These are phyloP conservation scores for Ladona fulva DNA, from an alignment of 1,140 invertebrate genomes.

Conservation along the genomic window DNA sequence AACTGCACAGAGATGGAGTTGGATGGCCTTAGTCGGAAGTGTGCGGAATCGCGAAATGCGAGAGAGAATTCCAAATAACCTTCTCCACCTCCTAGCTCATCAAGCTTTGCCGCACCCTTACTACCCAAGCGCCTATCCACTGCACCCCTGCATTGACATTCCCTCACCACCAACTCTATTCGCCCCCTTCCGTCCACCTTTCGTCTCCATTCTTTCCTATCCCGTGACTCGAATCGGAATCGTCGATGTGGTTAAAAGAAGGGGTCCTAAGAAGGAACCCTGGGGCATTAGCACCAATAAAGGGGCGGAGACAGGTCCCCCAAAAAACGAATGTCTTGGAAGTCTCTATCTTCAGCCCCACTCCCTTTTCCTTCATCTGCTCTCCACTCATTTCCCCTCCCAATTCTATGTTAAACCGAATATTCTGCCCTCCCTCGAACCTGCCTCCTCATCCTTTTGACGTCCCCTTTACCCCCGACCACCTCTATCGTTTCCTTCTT, in stretches of 20 bases:
- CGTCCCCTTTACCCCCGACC: neutral
- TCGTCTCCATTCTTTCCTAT: neutral
- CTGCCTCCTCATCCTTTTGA: too few relatives aligned
- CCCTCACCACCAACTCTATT: neutral
- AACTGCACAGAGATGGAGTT: too few relatives aligned
- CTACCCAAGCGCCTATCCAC: too few relatives aligned
- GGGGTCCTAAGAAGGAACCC: neutral
- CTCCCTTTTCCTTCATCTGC: neutral
- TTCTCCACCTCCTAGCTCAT: too few relatives aligned
- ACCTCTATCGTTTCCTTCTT: neutral
- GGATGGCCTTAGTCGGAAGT: too few relatives aligned
- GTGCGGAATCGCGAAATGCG: too few relatives aligned
- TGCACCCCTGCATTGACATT: neutral
- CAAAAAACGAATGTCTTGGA: too few relatives aligned
- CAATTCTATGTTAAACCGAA: neutral
- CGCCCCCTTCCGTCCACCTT: neutral
- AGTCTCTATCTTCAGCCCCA: neutral
- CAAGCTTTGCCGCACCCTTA: too few relatives aligned
- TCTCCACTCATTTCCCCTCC: neutral
- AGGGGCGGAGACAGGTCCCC: neutral
- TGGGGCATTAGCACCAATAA: neutral
- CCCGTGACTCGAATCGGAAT: neutral
- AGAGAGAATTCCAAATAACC: too few relatives aligned
- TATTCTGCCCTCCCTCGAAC: neutral
- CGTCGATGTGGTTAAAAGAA: neutral